Evolutionary conservation across 1,140 invertebrate genomes (phyloP).

Genomic region (Calliphora vicina): DNA sequence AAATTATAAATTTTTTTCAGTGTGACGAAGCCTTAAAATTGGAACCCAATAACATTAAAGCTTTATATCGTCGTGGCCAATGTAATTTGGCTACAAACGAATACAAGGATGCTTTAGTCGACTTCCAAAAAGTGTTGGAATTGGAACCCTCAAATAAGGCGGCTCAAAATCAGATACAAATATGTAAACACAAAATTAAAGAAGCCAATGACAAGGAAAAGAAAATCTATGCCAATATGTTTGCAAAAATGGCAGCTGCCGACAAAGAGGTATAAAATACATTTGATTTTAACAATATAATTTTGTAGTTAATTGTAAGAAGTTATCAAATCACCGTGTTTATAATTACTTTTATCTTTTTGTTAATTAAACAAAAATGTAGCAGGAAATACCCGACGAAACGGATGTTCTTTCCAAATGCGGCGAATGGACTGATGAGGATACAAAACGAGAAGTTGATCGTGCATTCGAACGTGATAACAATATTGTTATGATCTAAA

Average conservation of each 20-base stretch:
- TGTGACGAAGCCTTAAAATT: constrained; percentile 65
- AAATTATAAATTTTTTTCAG: constrained; percentile 36
- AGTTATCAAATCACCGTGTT: neutral
- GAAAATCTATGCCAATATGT: constrained; percentile 94
- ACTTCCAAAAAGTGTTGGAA: constrained; percentile 75
- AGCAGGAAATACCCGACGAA: constrained; percentile 51
- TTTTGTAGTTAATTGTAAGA: neutral
- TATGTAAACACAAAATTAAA: constrained; percentile 79
- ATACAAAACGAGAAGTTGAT: constrained; percentile 56
- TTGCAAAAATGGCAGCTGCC: constrained; percentile 84
- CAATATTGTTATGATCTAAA: constrained; percentile 60
- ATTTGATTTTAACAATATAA: neutral
- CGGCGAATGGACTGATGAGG: constrained; percentile 63
- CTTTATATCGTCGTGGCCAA: constrained; percentile 86
- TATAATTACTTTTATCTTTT: neutral
- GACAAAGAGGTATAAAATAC: constrained; percentile 74
- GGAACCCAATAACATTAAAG: constrained; percentile 87
- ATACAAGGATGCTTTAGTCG: constrained; percentile 77
- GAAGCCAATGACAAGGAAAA: constrained; percentile 84
- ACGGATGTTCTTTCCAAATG: constrained; percentile 74
- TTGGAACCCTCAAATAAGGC: constrained; percentile 76
- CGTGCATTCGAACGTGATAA: constrained; percentile 59
- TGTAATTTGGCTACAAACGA: constrained; percentile 81
- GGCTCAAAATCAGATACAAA: constrained; percentile 77
- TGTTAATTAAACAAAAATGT: neutral